Base-by-base conservation (phyloP, 2,888 invertebrate species). In the Drosophila nigritarsus region DNA sequence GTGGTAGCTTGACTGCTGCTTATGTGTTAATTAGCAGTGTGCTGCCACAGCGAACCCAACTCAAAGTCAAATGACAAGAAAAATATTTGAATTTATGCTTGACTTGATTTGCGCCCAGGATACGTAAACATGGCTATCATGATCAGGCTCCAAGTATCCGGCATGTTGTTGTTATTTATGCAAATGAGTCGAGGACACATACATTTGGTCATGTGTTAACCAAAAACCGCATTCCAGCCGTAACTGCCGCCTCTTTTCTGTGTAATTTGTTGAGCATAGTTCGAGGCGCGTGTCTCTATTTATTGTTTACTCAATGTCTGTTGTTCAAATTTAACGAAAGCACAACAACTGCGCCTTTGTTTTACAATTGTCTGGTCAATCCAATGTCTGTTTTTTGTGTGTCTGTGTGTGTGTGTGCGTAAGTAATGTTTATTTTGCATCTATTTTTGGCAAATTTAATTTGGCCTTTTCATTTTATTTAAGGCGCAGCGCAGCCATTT, bases 71-170 rank as follows among this genome's bases (percentile, higher is more conserved):
- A 78, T 72, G 66, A 68, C 68, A 61, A 49, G 61, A 61, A 75
- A 84, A 87, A 76, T 87, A 87, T 89, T 84, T 76, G 84, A 85
- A 85, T 85, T 87, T 89, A 85, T 89, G 85, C 88, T 68, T 69
- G 82, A 75, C 72, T 89, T 82, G 82, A 75, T 79, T 84, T 72
- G 74, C 65, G 77, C 18, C 58, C 59, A 68, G 59, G 48, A 56
- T 63, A 60, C 42, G 48, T 38, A 18, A 56, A 65, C 61, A 65
- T 51, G 68, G 36, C 50, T 65, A 80, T 71, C 81, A 65, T 62
- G 64, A 77, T 65, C 68, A 65, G 60, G 58, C 64, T 54, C 40
- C 63, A 30, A 65, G 27, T 54, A 60, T 65, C 53, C 67, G 68
- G 50, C 60, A 72, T 65, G 65, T 67, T 80, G 63, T 63, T 78